Base-by-base conservation (phyloP, 2,888 invertebrate genomes). In the Alcis repandata region DNA sequence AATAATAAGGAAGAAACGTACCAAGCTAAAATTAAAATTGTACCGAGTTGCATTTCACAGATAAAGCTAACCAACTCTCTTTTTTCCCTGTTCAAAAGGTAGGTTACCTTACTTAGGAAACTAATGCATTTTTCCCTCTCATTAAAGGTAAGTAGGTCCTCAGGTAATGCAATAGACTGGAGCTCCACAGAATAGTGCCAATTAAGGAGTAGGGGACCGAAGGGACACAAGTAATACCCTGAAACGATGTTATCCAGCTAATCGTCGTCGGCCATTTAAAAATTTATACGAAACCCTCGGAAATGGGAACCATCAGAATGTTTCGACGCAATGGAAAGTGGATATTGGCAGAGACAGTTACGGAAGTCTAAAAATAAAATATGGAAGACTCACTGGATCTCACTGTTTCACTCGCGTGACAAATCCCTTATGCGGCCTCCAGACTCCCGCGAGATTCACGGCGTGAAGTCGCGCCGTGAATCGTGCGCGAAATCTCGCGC, bases 211-310 rank as follows among this genome's bases (percentile, higher is more conserved):
- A 17, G 40, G 56, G 51, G 15, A 17, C 43, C 48, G 19, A 33
- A 60, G 60, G 60, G 59, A 49, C 43, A 20, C 49, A n/a, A 11
- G 53, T 63, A 63, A 63, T 63, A 51, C 17, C 33, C 20, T 7
- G 32, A 59, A 70, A 74, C 69, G 67, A 67, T 53, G 70, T 64
- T 68, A 68, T 58, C 64, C 46, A 38, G 32, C 33, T 70, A 73
- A 72, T 75, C 61, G 54, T 40, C 67, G 54, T 57, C 59, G 63
- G 61, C 69, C 70, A 69, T 65, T 78, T 73, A 78, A 59, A 74
- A 78, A 71, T 77, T n/a, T 73, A 76, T 60, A 61, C 51, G 53
- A 38, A 32, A 32, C 38, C 53, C 43, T 56, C 49, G 27, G 13
- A 22, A 40, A 62, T 54, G 41, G 51, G 63, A 36, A 20, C 46